These are phyloP conservation scores for Cyrtonyx montezumae DNA, from an alignment of 2,113 vertebrate species.

Conservation along the genomic window DNA sequence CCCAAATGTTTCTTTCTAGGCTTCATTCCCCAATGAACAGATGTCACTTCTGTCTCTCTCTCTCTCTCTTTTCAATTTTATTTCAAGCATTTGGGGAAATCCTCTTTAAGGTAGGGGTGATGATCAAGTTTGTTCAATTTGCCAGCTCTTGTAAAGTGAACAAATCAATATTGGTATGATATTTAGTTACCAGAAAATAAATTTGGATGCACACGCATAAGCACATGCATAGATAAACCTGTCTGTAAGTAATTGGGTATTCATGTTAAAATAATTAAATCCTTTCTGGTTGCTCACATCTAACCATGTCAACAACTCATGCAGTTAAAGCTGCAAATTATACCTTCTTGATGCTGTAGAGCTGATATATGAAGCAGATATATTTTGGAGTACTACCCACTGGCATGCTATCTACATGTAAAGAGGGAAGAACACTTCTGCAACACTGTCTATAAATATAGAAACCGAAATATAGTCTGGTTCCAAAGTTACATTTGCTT, in stretches of 20 bases:
- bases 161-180: background rate
- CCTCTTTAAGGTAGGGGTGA: background rate
- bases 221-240: background rate
- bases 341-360: background rate
- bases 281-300: background rate
- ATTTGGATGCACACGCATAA: background rate
- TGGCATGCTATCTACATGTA: background rate
- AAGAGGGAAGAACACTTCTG: conserved; percentile 24
- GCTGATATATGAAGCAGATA: background rate
- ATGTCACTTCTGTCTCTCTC: background rate
- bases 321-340: conserved; percentile 20
- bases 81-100: background rate
- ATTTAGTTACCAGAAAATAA: background rate
- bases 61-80: background rate
- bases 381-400: conserved; percentile 33
- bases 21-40: background rate
- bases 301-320: background rate
- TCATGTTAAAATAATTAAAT: conserved; percentile 5
- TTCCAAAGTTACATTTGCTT: conserved; percentile 52
- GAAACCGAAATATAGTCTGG: background rate
- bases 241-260: background rate
- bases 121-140: background rate
- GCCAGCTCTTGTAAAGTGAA: background rate
- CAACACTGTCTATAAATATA: conserved; percentile 26
- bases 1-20: conserved; percentile 5